phyloP scores from a whole-genome alignment of 2,113 vertebrate genomes.

The Eurystomus gularis region DNA sequence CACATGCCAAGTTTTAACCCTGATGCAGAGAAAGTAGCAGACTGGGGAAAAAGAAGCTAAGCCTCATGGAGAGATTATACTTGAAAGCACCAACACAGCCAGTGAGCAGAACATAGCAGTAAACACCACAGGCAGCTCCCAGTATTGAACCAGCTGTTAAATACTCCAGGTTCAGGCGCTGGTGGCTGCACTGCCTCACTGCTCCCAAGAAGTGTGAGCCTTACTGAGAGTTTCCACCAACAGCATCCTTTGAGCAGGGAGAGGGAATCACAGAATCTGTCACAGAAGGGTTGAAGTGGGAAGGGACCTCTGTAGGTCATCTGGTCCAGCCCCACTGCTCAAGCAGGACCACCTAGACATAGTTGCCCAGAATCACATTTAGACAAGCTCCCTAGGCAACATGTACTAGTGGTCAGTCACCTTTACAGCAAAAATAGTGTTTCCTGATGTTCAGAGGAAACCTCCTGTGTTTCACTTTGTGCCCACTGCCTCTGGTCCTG shows the following conservation, averaged over 20 bases:
- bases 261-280: no score
- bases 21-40: background rate
- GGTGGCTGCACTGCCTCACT: background rate
- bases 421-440: background rate
- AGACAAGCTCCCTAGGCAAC: background rate
- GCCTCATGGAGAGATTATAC: background rate
- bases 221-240: background rate
- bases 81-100: background rate
- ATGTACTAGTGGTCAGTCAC: background rate
- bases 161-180: background rate
- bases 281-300: background rate
- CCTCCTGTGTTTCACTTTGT: background rate
- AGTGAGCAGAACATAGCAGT: background rate
- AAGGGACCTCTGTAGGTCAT: background rate
- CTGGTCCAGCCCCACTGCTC: background rate
- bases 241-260: background rate
- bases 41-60: background rate
- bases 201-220: background rate
- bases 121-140: background rate
- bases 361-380: background rate
- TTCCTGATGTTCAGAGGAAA: background rate
- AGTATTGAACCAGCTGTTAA: background rate
- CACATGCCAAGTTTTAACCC: rapidly evolving
- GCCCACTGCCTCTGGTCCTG: background rate
- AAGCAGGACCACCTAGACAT: background rate